Evolutionary conservation across 2,797 vertebrate genomes (phyloP).

Genomic region (Borostomias antarcticus): DNA sequence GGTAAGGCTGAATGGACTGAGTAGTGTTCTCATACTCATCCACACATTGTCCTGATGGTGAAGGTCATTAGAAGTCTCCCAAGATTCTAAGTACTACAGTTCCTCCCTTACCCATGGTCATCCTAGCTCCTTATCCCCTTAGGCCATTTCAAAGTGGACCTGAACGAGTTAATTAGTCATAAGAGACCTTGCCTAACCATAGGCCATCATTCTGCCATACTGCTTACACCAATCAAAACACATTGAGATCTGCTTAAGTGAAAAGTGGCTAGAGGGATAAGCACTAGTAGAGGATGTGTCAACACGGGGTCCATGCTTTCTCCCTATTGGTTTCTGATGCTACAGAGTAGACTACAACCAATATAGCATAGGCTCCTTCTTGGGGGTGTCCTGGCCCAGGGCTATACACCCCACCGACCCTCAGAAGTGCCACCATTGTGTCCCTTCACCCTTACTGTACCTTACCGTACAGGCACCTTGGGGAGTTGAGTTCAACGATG

Average conservation of each 20-base stretch:
- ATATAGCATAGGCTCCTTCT: constrained; percentile 22
- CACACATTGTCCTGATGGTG: constrained; percentile 31
- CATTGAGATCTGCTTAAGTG: neutral
- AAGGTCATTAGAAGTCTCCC: neutral
- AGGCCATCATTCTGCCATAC: neutral
- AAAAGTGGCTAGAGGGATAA: neutral
- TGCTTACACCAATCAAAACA: neutral
- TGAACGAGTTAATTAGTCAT: neutral
- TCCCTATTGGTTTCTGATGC: neutral
- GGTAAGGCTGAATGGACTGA: constrained; percentile 46
- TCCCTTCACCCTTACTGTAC: constrained; percentile 1
- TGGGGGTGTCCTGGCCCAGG: constrained; percentile 25
- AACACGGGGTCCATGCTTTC: neutral
- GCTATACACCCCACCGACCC: neutral
- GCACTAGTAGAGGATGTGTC: too few species aligned
- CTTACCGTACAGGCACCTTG: constrained; percentile 10
- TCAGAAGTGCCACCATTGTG: constrained; percentile 14
- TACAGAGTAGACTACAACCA: neutral
- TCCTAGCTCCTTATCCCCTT: neutral
- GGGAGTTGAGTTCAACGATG: constrained; percentile 42
- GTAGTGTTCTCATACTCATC: constrained; percentile 47
- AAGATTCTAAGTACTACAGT: constrained; percentile 48
- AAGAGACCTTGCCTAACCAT: neutral
- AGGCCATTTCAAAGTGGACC: neutral
- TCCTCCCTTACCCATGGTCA: neutral